These are phyloP conservation scores for Nannospalax galili DNA, from an alignment of 2,113 vertebrate genomes.

Conservation along the genomic window DNA sequence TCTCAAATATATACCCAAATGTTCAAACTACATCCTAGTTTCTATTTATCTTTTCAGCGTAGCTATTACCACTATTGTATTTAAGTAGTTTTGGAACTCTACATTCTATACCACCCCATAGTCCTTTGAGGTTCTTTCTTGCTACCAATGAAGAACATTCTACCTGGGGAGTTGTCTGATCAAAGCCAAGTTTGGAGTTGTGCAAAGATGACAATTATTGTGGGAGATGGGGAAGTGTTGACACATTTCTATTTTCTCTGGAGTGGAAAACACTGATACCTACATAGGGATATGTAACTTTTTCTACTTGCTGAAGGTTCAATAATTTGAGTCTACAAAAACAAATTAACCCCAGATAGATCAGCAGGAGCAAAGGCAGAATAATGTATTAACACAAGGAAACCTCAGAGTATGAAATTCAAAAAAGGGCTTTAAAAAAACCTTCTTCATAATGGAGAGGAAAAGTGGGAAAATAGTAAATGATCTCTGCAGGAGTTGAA, in stretches of 20 bases:
- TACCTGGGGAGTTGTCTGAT: background rate
- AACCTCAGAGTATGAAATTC: background rate
- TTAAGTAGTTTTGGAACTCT: background rate
- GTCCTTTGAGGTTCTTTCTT: background rate
- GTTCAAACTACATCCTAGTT: background rate
- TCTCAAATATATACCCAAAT: background rate
- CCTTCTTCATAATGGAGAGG: background rate
- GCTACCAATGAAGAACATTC: background rate
- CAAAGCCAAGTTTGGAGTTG: background rate
- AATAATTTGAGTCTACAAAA: background rate
- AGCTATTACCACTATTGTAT: background rate
- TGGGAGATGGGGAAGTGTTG: background rate
- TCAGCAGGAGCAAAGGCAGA: background rate
- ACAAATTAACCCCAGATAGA: background rate
- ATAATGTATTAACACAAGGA: too few species aligned
- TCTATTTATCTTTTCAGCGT: slow-evolving; percentile 15
- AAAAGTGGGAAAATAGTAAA: background rate
- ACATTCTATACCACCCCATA: too few species aligned
- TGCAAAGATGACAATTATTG: background rate
- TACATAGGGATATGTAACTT: background rate
- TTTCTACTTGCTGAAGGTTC: background rate
- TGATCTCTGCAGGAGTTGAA: background rate
- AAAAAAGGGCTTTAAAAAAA: background rate
- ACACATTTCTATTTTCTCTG: background rate
- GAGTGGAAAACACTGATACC: background rate